Evolutionary conservation across 2,797 vertebrate genomes (phyloP).

Genomic region (Ceryle rudis): DNA sequence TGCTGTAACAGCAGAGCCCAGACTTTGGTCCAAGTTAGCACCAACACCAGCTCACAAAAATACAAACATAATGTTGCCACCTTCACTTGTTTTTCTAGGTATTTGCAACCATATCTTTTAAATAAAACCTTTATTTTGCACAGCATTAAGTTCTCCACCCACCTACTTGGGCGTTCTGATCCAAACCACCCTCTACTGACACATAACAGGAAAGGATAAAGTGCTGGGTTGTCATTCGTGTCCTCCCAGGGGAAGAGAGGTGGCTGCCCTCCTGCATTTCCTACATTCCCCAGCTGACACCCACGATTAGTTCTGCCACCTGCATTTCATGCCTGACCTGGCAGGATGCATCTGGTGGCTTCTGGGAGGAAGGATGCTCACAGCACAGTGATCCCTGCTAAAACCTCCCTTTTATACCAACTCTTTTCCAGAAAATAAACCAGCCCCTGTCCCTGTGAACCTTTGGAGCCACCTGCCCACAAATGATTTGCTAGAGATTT

Average conservation of each 20-base stretch:
- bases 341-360: slow-evolving; percentile 59
- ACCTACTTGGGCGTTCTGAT: background rate
- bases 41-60: background rate
- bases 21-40: background rate
- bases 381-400: slow-evolving; percentile 14
- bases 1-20: background rate
- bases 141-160: background rate
- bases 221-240: fast-evolving
- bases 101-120: background rate
- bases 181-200: background rate
- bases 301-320: slow-evolving; percentile 34
- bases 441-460: background rate
- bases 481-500: background rate
- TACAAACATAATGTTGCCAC: background rate
- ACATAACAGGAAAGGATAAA: slow-evolving; percentile 34
- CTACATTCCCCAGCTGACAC: background rate
- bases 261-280: background rate
- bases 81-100: background rate
- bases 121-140: background rate
- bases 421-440: background rate
- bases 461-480: background rate
- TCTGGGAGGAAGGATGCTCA: slow-evolving; percentile 47
- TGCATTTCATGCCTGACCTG: slow-evolving; percentile 23
- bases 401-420: background rate
- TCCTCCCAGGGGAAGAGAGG: background rate